Base-by-base conservation (phyloP, 2,888 invertebrate species). In the Athripsodes cinereus region DNA sequence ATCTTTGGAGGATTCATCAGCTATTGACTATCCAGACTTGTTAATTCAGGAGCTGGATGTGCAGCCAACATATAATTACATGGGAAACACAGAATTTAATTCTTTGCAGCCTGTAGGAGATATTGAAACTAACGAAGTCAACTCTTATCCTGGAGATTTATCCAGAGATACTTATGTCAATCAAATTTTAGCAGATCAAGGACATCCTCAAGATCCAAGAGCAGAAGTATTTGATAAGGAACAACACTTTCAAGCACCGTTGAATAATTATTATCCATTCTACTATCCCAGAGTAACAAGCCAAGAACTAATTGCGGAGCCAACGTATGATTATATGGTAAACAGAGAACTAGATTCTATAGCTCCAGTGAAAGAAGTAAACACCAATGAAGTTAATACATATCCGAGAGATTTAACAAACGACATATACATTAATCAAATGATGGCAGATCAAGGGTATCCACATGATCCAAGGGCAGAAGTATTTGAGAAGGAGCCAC, bases 81-180 rank as follows among this genome's bases (percentile, higher is more conserved):
- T 31, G 10, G 53, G 35, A 22, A 21, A 26, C 20, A 22, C 52
- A 6, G 55, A 58, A 2, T 21, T 53, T 2, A 49, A 59, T 16
- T 21, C 49, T 16, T 34, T 56, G 11, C 44, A 19, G 3, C 55
- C 59, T 1, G 52, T 61, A 3, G 22, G 34, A 40, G 62, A 62
- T 21, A 55, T 62, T 13, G 58, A 61, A 44, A 52, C 58, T 10
- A 63, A 63, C 50, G 55, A 60, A 34, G 57, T 63, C 2, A 51
- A 63, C 51, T 18, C 62, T 40, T n/a, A n/a, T n/a, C 73, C 73
- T 34, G 63, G 70, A 34, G 73, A 74, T 68, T 66, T 74, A 55
- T 72, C 72, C 53, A 73, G 74, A 64, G 74, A 74, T 60, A 72
- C 74, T 64, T 71, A 69, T 11, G 68, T 74, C 34, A 74, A 74